A percentile compares a stretch with the other conserved stretches of the same genome.
Evolutionary conservation across 2,113 vertebrate species (phyloP).

Genomic region (Gracilinanus agilis): DNA sequence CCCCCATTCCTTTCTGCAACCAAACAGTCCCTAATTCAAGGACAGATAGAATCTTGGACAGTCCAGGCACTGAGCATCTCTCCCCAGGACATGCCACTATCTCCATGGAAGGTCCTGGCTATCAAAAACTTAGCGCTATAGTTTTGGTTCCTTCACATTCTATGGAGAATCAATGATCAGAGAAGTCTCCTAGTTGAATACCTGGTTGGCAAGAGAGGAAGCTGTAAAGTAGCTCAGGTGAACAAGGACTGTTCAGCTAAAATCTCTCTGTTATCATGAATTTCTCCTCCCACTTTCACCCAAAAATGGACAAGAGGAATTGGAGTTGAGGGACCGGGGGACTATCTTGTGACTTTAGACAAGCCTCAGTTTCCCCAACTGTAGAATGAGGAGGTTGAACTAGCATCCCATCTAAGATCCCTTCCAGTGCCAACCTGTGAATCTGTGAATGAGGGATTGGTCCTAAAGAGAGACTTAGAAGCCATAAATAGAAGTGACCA

Average conservation of each 20-base stretch:
- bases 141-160: background rate
- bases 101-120: background rate
- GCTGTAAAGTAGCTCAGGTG: background rate
- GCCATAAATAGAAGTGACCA: background rate
- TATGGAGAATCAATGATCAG: background rate
- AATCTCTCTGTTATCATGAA: background rate
- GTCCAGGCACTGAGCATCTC: background rate
- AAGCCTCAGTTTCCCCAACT: background rate
- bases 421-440: background rate
- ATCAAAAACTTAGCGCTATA: background rate
- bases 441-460: background rate
- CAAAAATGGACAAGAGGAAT: background rate
- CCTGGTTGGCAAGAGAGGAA: background rate
- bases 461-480: background rate
- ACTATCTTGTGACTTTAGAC: background rate
- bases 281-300: conserved; percentile 4
- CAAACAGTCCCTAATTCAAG: background rate
- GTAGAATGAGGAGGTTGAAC: background rate
- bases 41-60: background rate
- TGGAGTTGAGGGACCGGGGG: background rate
- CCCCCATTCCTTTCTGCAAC: background rate
- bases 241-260: background rate
- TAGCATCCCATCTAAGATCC: background rate
- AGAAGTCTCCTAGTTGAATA: background rate
- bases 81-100: background rate